A percentile compares a stretch with the other conserved stretches of the same genome.
phyloP scores from a whole-genome alignment of 2,888 invertebrate species.

The Aphodius sticticus region DNA sequence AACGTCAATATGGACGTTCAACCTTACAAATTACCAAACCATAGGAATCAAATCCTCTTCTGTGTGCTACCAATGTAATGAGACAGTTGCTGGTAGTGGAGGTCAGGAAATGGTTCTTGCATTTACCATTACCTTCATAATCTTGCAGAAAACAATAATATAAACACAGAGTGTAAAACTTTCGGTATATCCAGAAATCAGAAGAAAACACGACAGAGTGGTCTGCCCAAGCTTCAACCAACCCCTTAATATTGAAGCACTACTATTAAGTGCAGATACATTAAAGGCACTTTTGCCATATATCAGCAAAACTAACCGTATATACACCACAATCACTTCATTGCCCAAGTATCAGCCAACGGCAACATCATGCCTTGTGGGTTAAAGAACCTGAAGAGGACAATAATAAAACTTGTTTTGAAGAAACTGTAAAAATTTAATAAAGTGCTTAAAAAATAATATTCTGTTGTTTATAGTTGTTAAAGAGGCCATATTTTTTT shows the following conservation, averaged over 20 bases:
- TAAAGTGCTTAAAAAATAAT: no score
- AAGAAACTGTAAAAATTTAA: neutral
- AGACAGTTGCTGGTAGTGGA: no score
- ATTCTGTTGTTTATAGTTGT: neutral
- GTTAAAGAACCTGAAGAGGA: neutral
- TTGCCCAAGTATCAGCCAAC: no score
- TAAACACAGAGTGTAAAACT: neutral
- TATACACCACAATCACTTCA: no score
- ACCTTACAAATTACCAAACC: no score
- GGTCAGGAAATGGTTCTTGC: no score
- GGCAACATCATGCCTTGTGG: neutral
- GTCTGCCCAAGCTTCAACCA: neutral
- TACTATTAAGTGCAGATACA: neutral
- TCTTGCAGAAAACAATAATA: no score
- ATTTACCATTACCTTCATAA: no score
- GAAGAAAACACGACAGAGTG: neutral
- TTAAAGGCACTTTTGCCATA: slow-evolving; percentile 4
- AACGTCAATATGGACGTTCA: no score
- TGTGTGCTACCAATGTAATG: no score
- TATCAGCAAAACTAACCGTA: no score
- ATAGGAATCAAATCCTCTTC: no score
- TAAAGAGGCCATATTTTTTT: neutral
- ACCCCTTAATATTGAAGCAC: neutral
- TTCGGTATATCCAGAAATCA: neutral
- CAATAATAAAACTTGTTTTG: neutral